Conservation (phyloP, 2,113 vertebrate genomes). For the Anarhynchus alexandrinus region DNA sequence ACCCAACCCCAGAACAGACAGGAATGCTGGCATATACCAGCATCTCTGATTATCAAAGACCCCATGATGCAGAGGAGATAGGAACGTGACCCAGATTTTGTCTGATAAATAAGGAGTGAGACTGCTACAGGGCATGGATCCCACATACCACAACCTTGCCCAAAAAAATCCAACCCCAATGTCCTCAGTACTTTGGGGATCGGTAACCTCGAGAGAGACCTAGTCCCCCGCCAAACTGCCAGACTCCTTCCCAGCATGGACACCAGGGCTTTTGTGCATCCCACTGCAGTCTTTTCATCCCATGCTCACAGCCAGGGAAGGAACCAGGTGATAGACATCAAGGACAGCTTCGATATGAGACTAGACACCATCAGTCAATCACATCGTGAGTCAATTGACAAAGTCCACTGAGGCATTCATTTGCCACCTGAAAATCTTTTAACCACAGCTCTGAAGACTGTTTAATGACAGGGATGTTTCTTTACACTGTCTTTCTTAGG, state of each 20-base stretch:
- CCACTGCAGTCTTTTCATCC: background rate
- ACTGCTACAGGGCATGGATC: background rate
- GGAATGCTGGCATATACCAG: background rate
- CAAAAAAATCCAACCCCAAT: background rate
- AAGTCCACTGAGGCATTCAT: background rate
- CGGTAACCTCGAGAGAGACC: background rate
- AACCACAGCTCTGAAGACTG: background rate
- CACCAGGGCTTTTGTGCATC: background rate
- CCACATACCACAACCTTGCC: background rate
- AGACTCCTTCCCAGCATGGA: background rate
- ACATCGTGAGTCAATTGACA: background rate
- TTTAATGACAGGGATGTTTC: constrained; percentile 5
- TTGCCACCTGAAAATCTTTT: background rate
- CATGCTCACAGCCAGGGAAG: background rate
- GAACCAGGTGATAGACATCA: background rate
- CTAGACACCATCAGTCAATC: background rate
- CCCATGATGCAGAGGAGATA: background rate
- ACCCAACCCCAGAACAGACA: background rate
- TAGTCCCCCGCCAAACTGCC: background rate
- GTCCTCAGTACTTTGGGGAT: background rate
- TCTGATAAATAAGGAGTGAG: background rate
- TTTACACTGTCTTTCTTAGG: background rate
- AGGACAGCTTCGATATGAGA: background rate
- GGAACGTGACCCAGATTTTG: background rate
- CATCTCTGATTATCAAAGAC: too few species aligned